Conservation (phyloP, 1,140 invertebrate genomes). For the Brevipalpus yothersi region DNA sequence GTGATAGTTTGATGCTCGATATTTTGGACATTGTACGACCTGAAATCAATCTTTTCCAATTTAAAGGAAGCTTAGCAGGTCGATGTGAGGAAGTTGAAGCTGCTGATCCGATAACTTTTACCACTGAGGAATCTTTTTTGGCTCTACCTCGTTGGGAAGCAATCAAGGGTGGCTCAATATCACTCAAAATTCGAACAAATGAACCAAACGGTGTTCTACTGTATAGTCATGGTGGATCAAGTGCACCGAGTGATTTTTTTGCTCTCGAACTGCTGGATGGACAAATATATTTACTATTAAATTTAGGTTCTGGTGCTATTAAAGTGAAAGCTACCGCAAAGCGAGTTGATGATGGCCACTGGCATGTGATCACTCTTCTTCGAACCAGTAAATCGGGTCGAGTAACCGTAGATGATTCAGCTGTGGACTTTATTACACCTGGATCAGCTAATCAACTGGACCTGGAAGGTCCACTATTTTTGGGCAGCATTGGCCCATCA, state of each 20-base stretch:
- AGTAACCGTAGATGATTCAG: constrained; percentile 65
- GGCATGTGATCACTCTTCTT: constrained; percentile 64
- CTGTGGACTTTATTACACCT: constrained; percentile 64
- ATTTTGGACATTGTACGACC: constrained; percentile 62
- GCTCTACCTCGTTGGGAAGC: constrained; percentile 65
- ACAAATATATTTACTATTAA: constrained; percentile 67
- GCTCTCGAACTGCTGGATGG: constrained; percentile 80
- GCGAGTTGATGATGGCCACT: constrained; percentile 62
- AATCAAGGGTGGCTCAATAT: constrained; percentile 55
- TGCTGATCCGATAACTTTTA: constrained; percentile 70
- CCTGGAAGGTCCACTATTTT: constrained; percentile 59
- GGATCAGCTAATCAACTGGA: constrained; percentile 62
- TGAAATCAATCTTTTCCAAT: constrained; percentile 57
- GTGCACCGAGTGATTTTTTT: constrained; percentile 38
- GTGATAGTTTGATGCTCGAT: constrained; percentile 61
- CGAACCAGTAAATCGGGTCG: constrained; percentile 51
- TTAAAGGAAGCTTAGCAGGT: constrained; percentile 63
- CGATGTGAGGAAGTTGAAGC: constrained; percentile 56
- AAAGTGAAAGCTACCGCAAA: constrained; percentile 53
- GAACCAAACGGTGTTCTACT: constrained; percentile 78
- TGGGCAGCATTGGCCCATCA: constrained; percentile 48
- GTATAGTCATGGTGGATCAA: constrained; percentile 51
- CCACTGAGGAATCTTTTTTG: constrained; percentile 63
- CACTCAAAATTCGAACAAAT: constrained; percentile 77
- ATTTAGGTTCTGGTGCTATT: constrained; percentile 67